phyloP scores from a whole-genome alignment of 2,113 vertebrate species.

The Hiodon alosoides region DNA sequence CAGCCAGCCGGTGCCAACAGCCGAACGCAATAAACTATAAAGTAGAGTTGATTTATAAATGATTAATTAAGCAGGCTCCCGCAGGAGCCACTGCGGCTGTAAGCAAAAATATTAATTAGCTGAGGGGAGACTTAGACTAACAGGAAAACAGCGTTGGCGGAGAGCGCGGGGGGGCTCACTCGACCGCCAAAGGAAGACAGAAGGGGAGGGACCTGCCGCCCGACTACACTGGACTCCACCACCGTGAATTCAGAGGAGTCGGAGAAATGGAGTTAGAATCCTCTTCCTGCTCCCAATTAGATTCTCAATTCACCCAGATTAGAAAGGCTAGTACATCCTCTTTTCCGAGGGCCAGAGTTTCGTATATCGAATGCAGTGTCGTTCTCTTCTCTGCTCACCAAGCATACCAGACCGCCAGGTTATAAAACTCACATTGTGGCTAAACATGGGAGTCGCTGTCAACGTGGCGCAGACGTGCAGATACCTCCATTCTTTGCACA shows the following conservation, averaged over 20 bases:
- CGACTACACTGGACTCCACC: constrained; percentile 19
- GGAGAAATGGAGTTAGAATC: constrained; percentile 8
- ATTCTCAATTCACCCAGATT: too few relatives aligned
- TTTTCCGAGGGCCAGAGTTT: too few relatives aligned
- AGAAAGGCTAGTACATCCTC: too few relatives aligned
- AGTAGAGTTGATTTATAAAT: constrained; percentile 77
- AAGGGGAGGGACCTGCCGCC: constrained; percentile 37
- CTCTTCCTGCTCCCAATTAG: not conserved
- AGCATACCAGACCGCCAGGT: too few relatives aligned
- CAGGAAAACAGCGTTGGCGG: constrained; percentile 64
- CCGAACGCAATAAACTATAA: constrained; percentile 73
- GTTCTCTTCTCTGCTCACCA: too few relatives aligned
- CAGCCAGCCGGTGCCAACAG: constrained; percentile 68
- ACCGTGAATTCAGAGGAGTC: not conserved
- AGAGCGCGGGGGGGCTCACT: constrained; percentile 45
- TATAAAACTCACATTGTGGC: too few relatives aligned
- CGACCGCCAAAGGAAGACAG: constrained; percentile 45
- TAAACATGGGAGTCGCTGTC: too few relatives aligned
- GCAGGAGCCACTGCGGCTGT: constrained; percentile 63
- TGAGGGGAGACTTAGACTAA: constrained; percentile 73
- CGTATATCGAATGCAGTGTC: too few relatives aligned
- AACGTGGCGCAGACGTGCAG: too few relatives aligned
- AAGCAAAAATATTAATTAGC: constrained; percentile 78
- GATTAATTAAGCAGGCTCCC: constrained; percentile 72
- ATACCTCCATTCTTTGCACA: too few relatives aligned